Evolutionary conservation across 37 sponge, comb jelly and placozoan genomes (phyloP).

Genomic region (Hormiphora californensis): DNA sequence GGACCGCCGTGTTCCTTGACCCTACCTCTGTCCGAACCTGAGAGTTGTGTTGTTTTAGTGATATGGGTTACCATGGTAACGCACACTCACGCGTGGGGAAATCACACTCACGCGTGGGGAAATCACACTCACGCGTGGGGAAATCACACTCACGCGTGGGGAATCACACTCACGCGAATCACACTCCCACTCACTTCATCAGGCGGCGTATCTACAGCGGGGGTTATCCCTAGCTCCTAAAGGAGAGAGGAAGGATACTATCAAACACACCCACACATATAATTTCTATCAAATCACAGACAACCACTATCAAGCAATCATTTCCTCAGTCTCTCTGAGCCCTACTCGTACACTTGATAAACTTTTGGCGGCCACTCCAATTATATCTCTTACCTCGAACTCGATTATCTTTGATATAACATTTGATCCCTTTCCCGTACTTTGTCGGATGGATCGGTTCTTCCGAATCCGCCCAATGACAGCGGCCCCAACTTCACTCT

Average conservation of each 20-base stretch:
- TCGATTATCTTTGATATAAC: background rate
- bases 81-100: background rate
- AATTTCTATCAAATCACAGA: too few relatives aligned
- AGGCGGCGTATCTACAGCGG: too few relatives aligned
- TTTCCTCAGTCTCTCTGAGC: too few relatives aligned
- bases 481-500: background rate
- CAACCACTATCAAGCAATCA: too few relatives aligned
- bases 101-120: background rate
- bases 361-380: too few relatives aligned
- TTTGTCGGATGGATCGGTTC: background rate
- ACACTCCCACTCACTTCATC: background rate
- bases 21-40: slow-evolving; percentile 36
- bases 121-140: background rate
- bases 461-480: background rate
- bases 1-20: too few relatives aligned
- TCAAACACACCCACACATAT: too few relatives aligned
- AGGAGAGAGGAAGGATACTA: too few relatives aligned
- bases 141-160: background rate
- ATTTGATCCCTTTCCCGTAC: background rate
- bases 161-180: background rate
- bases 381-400: slow-evolving; percentile 39
- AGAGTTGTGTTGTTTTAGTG: background rate
- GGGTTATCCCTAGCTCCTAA: too few relatives aligned
- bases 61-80: background rate
- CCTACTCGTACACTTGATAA: too few relatives aligned